Evolutionary conservation across 53 echinoderm and acorn worm species (phyloP).

Genomic region (Luidia sarsii): DNA sequence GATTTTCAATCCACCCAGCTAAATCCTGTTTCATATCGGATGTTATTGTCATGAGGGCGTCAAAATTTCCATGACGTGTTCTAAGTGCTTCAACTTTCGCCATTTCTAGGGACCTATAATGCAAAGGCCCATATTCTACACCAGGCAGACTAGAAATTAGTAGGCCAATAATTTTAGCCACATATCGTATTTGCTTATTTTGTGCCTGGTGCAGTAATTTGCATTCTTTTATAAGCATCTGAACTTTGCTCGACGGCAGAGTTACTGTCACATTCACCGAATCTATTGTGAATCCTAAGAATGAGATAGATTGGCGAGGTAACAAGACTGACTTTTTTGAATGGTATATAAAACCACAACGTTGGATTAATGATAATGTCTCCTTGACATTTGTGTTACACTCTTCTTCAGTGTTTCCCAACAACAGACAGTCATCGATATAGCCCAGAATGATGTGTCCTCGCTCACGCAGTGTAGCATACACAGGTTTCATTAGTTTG

Average conservation of each 20-base stretch:
- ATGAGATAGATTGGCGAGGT: too few relatives aligned
- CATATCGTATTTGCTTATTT: background rate
- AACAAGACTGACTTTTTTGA: too few relatives aligned
- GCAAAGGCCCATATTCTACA: constrained; percentile 11
- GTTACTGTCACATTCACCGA: too few relatives aligned
- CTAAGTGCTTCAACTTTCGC: background rate
- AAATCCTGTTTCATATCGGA: background rate
- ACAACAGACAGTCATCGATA: too few relatives aligned
- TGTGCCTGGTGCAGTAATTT: background rate
- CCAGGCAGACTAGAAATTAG: too few relatives aligned
- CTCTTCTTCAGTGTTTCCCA: background rate
- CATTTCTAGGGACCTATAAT: constrained; percentile 30
- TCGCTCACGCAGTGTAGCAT: constrained; percentile 17
- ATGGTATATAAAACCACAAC: too few relatives aligned
- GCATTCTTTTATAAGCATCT: constrained; percentile 17
- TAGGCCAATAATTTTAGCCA: too few relatives aligned
- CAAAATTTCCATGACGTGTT: background rate
- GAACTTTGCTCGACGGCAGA: background rate
- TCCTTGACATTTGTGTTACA: constrained; percentile 15
- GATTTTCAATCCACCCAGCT: constrained; percentile 37
- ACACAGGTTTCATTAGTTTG: constrained; percentile 56
- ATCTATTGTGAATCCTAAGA: too few relatives aligned
- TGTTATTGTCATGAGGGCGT: background rate
- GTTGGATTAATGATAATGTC: too few relatives aligned
- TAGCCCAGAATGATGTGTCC: background rate